Base-by-base conservation (phyloP, 1,140 invertebrate genomes). In the Drosophila setifemur region DNA sequence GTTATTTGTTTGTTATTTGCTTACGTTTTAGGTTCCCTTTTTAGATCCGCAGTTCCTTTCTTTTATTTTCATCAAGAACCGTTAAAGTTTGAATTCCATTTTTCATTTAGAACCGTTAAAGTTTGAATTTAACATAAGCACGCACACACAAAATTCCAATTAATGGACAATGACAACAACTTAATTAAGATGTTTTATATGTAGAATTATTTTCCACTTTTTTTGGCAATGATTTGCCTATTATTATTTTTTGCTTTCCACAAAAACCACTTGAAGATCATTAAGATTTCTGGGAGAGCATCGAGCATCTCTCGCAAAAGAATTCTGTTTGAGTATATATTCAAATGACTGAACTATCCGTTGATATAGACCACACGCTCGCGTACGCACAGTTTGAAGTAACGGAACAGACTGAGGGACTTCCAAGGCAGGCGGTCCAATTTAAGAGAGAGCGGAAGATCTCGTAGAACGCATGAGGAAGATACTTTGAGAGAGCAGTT, bases 321-420 rank as follows among this genome's bases (percentile, higher is more conserved):
- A 19, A 29, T 7, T 47, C 23, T 33, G 21, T 58, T n/a, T n/a
- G n/a, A n/a, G 18, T 31, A 64, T 44, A 16, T 28, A 50, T 64
- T 64, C 11, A 0, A 43, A 69, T 53, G 39, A 43, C 39, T 55
- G 25, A 70, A 43, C 25, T 39, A 8, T 43, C 11, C 11, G 26
- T 12, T n/a, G n/a, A n/a, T n/a, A n/a, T n/a, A n/a, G n/a, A n/a
- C 28, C 11, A 21, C 19, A 70, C 40, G 39, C 37, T 23, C 47
- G 18, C 70, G 48, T 39, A 55, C 67, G 72, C 63, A 75, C 81
- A 67, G 44, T 8, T 42, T 63, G 71, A 86, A 83, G 67, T 85
- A 74, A 83, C 74, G 64, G 39, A 47, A 61, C 45, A 67, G 70
- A 83, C 64, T 83, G 74, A 85, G 47, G 53, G 37, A n/a, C 9